phyloP scores from a whole-genome alignment of 2,888 invertebrate species.

The Lepidocyrtinus sp. region DNA sequence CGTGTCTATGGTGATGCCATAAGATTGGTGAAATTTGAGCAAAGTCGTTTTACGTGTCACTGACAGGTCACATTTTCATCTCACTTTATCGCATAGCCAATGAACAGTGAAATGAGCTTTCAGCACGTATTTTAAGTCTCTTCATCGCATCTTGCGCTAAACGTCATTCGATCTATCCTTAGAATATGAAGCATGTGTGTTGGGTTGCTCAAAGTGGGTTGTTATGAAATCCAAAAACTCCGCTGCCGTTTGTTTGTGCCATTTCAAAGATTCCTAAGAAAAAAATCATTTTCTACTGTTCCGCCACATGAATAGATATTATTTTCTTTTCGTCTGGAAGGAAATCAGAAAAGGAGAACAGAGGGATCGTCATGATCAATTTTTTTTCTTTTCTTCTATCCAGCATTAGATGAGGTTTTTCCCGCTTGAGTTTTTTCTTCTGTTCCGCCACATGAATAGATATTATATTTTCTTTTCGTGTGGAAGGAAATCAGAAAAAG shows the following conservation, averaged over 20 bases:
- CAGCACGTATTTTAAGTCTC: constrained; percentile 63
- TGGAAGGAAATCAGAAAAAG: constrained; percentile 15
- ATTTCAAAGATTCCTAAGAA: neutral
- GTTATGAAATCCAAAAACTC: neutral
- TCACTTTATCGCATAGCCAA: constrained; percentile 65
- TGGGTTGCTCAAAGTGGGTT: neutral
- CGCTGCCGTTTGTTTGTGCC: neutral
- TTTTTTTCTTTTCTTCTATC: neutral
- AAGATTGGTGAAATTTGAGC: constrained; percentile 16
- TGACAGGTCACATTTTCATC: constrained; percentile 67
- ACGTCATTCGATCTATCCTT: constrained; percentile 16
- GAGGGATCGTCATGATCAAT: neutral
- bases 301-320: constrained; percentile 33
- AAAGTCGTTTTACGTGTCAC: constrained; percentile 59
- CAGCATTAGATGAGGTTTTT: no score
- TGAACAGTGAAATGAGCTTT: constrained; percentile 69
- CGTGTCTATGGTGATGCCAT: no score
- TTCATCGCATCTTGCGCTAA: neutral
- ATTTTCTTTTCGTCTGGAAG: constrained; percentile 24
- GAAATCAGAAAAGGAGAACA: neutral
- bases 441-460: constrained; percentile 28
- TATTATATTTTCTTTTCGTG: constrained; percentile 26
- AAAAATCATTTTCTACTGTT: constrained; percentile 39
- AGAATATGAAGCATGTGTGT: neutral
- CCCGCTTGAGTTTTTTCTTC: no score